Conservation (phyloP, 2,888 invertebrate genomes). For the Pseudoips prasinana region DNA sequence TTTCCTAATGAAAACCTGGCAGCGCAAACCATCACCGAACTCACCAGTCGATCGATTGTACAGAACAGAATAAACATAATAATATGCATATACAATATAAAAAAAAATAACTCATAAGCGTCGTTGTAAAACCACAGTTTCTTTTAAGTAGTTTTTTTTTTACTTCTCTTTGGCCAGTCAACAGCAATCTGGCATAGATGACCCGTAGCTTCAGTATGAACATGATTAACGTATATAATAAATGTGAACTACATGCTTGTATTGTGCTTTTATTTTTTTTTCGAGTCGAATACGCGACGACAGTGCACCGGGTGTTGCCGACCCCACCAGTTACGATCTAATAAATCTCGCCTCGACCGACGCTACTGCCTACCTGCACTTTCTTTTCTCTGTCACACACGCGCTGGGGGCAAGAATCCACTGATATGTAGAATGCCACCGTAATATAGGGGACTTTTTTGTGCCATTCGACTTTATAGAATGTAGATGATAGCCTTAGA, state of each 20-base stretch:
- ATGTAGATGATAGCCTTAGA: slow-evolving; percentile 18
- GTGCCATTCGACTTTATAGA: slow-evolving; percentile 39
- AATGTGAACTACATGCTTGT: slow-evolving; percentile 13
- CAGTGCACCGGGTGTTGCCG: slow-evolving; percentile 55
- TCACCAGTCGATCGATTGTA: too few species aligned
- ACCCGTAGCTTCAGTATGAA: too few species aligned
- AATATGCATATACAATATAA: too few species aligned
- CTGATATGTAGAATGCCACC: slow-evolving; percentile 50
- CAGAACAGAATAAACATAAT: too few species aligned
- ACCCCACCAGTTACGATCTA: slow-evolving; percentile 77
- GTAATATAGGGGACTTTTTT: slow-evolving; percentile 49
- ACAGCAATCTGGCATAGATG: too few species aligned
- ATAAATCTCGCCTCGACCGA: slow-evolving; percentile 68
- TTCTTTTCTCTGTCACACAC: slow-evolving; percentile 76
- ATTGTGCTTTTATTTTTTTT: slow-evolving; percentile 36
- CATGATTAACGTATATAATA: too few species aligned
- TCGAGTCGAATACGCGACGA: slow-evolving; percentile 47
- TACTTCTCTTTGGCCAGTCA: too few species aligned
- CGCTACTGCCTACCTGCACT: slow-evolving; percentile 72
- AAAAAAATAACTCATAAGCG: too few species aligned
- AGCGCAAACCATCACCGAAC: too few species aligned
- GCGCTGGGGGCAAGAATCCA: slow-evolving; percentile 45
- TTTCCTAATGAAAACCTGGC: too few species aligned
- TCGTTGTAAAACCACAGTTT: too few species aligned
- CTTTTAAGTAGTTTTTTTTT: too few species aligned